Conservation (phyloP, 2,113 vertebrate genomes). For the Lynx canadensis region DNA sequence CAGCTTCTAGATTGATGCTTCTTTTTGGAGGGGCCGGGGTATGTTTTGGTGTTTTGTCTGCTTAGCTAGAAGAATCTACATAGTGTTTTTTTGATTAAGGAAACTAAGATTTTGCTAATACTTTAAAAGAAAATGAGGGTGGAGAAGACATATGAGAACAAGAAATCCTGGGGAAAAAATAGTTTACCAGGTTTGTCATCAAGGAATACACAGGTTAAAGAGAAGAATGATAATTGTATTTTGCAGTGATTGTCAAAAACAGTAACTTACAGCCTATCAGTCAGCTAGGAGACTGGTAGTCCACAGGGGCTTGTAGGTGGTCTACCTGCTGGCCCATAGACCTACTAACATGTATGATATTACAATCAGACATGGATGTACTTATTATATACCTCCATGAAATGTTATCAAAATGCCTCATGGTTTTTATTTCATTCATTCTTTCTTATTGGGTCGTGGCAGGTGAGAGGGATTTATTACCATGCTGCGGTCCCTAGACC, state of each 20-base stretch:
- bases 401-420: constrained; percentile 47
- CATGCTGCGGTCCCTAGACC: background rate
- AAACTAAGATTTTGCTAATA: constrained; percentile 24
- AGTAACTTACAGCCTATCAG: constrained; percentile 41
- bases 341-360: background rate
- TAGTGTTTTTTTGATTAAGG: constrained; percentile 19
- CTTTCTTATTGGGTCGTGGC: constrained; percentile 17
- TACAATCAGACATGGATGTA: background rate
- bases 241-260: background rate
- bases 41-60: background rate
- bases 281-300: background rate
- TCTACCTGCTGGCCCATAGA: background rate
- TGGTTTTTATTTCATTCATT: constrained; percentile 14
- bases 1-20: background rate
- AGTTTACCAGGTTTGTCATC: background rate
- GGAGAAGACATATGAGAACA: background rate
- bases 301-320: background rate
- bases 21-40: background rate
- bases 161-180: background rate
- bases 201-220: background rate
- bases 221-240: constrained; percentile 3
- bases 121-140: background rate
- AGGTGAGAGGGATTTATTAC: constrained; percentile 60
- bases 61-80: background rate
- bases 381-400: constrained; percentile 44